Percentiles rank a stretch among this genome's conserved stretches.
phyloP scores from a whole-genome alignment of 2,113 vertebrate genomes.

The Corydoras maculifer region DNA sequence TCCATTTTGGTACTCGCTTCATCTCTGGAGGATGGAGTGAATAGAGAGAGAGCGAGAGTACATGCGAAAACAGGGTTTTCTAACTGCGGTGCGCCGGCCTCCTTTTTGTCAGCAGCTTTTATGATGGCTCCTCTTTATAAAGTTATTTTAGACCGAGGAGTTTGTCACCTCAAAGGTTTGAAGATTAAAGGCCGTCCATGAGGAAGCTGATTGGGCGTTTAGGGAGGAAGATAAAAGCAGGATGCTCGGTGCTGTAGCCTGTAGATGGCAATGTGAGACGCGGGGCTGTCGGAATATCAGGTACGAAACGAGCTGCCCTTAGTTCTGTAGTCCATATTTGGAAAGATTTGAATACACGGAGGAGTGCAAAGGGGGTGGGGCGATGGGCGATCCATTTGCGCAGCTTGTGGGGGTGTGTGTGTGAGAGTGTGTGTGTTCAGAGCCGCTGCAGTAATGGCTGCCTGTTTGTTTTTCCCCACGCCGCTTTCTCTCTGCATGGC shows the following conservation, averaged over 20 bases:
- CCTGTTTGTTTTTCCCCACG: slow-evolving; percentile 33
- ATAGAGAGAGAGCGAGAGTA: neutral
- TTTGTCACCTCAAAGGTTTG: no score
- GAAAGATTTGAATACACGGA: slow-evolving; percentile 38
- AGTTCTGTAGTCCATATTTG: slow-evolving; percentile 19
- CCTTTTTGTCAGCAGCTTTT: no score
- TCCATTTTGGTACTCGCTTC: neutral
- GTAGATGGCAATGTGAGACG: neutral
- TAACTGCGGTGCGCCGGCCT: no score
- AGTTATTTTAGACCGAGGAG: no score
- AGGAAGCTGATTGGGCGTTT: neutral
- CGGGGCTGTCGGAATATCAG: slow-evolving; percentile 5
- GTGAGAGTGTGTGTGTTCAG: slow-evolving; percentile 5
- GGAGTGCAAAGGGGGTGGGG: slow-evolving; percentile 28
- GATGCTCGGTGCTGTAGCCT: neutral
- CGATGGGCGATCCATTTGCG: slow-evolving; percentile 43
- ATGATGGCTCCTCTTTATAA: no score
- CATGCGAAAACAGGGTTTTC: no score
- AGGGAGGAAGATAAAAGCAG: neutral
- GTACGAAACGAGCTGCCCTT: neutral
- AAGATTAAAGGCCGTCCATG: no score
- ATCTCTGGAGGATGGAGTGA: neutral
- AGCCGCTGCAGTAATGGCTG: slow-evolving; percentile 63
- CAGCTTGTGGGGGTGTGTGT: slow-evolving; percentile 22
- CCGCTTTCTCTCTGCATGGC: slow-evolving; percentile 46